Percentiles rank a stretch among this genome's conserved stretches.
Evolutionary conservation across 2,888 invertebrate species (phyloP).

Genomic region (Silvanus unidentatus): DNA sequence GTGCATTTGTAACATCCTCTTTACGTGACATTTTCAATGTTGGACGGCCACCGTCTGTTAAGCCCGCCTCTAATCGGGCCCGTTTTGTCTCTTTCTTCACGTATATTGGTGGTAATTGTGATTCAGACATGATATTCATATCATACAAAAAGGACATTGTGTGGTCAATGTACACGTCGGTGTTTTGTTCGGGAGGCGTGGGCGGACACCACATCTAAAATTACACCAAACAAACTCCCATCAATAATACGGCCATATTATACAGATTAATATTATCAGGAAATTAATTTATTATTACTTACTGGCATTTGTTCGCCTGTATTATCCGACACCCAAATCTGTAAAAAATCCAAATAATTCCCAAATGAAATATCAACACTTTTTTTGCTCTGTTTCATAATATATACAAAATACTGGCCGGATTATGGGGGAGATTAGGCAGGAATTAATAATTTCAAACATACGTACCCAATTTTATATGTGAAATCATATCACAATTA

Average conservation of each 20-base stretch:
- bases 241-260: no score
- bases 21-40: constrained; percentile 59
- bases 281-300: constrained; percentile 47
- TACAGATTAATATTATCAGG: constrained; percentile 8
- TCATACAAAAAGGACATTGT: constrained; percentile 83
- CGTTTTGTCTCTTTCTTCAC: constrained; percentile 72
- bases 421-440: not conserved
- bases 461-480: no score
- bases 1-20: constrained; percentile 66
- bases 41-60: constrained; percentile 49
- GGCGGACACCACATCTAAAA: constrained; percentile 95
- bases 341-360: constrained; percentile 37
- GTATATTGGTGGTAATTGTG: constrained; percentile 73
- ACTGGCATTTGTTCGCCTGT: constrained; percentile 76
- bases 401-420: not conserved
- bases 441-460: no score
- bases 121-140: constrained; percentile 65
- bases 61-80: constrained; percentile 60
- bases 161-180: constrained; percentile 85
- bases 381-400: no score
- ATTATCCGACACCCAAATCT: constrained; percentile 74
- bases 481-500: no score
- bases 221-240: no score
- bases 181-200: constrained; percentile 90
- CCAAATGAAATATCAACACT: not conserved